Evolutionary conservation across 2,113 vertebrate genomes (phyloP), one percentile per base, ranked within the genome.

Genomic region (Cryptoleucopteryx plumbea): DNA sequence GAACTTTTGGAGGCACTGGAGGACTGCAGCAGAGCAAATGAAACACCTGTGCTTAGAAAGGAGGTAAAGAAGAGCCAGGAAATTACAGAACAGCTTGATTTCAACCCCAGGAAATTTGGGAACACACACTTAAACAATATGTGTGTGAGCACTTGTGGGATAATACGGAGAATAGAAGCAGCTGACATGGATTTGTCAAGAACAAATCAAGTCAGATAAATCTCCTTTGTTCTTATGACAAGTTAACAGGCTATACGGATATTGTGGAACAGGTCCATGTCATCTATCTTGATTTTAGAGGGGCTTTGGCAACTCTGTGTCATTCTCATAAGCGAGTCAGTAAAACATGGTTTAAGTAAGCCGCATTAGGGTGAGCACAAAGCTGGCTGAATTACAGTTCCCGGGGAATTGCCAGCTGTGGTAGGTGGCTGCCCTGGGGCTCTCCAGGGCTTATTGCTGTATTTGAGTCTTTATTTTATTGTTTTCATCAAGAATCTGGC

Each of bases 371-470:
- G 65, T 59, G 82, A 82, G 74, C 74, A 59, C 82, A 63, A 82
- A 87, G 58, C 78, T 34, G 52, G 38, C 22, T 9, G 88, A 59
- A 79, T 52, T 88, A 17, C 62, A 31, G 66, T 43, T 92, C 86
- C 74, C 79, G 92, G 82, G 85, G 85, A 79, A 36, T 3, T 95
- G 82, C 79, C 86, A 71, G 86, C 88, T 92, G 86, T 70, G 88
- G 91, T 88, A 83, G 94, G 94, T 95, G 95, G 78, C 94, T 95
- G 87, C 94, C 94, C 87, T 26, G 81, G 56, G 91, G 88, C 91
- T 94, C 66, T 79, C 66, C 62, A 40, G 82, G 34, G 65, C n/a
- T 92, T 68, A 75, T 59, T 82, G 82, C 74, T 92, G 40, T 23
- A 22, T 75, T 79, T 67, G 42, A 85, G 79, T 36, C 7, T 65